Evolutionary conservation across 2,888 invertebrate genomes (phyloP), one percentile per base, ranked within the genome.

Genomic region (Lasioglossum oenotherae): DNA sequence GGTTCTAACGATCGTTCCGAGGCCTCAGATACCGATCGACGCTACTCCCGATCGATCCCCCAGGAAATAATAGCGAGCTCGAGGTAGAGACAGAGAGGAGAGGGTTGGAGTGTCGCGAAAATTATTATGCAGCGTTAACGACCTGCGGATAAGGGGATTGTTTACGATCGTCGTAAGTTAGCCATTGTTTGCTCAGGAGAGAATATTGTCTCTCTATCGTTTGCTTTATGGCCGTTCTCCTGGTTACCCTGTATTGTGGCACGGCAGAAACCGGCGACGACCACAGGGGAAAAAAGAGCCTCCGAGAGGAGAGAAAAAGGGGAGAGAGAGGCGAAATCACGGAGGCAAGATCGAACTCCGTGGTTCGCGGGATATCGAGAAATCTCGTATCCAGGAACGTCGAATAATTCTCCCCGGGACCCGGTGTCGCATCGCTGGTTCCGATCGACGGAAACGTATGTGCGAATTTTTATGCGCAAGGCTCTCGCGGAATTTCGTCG

Each of bases 131-230:
- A 87, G 89, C 87, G 90, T 89, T 92, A 92, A 92, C 92, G 91
- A 92, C 91, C 86, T 88, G 91, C 87, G 91, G 92, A 92, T 92
- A 92, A 91, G 91, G 86, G 85, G 81, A 92, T 92, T 92, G 91
- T 92, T 92, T 92, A 92, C 90, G 92, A 91, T 89, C 89, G 87
- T 84, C 86, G 89, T 91, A 91, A 91, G 89, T 92, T 87, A 87
- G 92, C 90, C 88, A 92, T 92, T 92, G 92, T 92, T 92, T 91
- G 92, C 89, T 78, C 90, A 85, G 77, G 72, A 85, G 89, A 90
- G 90, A 91, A 91, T 92, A 92, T 92, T 92, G 92, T 92, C 92
- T 92, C 92, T 88, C 89, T 90, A 91, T 92, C 91, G 90, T 89
- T 89, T 92, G 91, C 86, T 92, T 92, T 92, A 92, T 88, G 91